phyloP scores from a whole-genome alignment of 2,888 invertebrate species.

The Peribatodes rhomboidaria region DNA sequence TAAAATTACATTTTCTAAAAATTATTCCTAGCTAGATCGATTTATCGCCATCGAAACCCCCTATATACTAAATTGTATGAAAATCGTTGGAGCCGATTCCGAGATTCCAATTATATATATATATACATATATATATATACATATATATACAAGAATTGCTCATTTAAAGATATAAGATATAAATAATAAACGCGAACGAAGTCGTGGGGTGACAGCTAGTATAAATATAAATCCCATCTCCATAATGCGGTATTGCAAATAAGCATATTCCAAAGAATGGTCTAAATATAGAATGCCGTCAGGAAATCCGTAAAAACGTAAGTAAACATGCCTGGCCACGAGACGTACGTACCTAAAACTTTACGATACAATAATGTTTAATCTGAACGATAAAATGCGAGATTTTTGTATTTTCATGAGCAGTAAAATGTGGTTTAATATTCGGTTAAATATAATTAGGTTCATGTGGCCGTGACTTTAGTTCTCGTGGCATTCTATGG shows the following conservation, averaged over 20 bases:
- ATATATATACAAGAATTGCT: too few species aligned
- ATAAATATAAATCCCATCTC: too few species aligned
- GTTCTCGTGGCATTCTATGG: not conserved
- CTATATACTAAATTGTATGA: too few species aligned
- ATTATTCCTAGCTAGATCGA: too few species aligned
- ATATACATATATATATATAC: too few species aligned
- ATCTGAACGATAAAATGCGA: constrained; percentile 55
- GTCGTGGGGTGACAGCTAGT: too few species aligned
- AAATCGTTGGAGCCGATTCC: too few species aligned
- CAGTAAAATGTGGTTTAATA: constrained; percentile 53
- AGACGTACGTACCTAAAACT: constrained; percentile 34
- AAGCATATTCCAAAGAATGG: constrained; percentile 21
- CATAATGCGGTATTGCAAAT: constrained; percentile 12
- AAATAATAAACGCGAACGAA: too few species aligned
- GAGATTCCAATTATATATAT: too few species aligned
- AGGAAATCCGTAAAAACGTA: constrained; percentile 43
- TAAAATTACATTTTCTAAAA: too few species aligned
- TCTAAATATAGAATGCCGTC: constrained; percentile 31
- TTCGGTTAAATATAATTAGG: constrained; percentile 41
- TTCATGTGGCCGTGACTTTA: constrained; percentile 16
- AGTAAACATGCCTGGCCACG: constrained; percentile 40
- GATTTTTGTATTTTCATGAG: constrained; percentile 61
- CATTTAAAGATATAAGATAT: too few species aligned
- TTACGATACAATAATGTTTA: constrained; percentile 65
- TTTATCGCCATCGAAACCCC: too few species aligned